These are phyloP conservation scores for Drosophila paulistorum DNA, from an alignment of 1,140 invertebrate species.

Conservation along the genomic window DNA sequence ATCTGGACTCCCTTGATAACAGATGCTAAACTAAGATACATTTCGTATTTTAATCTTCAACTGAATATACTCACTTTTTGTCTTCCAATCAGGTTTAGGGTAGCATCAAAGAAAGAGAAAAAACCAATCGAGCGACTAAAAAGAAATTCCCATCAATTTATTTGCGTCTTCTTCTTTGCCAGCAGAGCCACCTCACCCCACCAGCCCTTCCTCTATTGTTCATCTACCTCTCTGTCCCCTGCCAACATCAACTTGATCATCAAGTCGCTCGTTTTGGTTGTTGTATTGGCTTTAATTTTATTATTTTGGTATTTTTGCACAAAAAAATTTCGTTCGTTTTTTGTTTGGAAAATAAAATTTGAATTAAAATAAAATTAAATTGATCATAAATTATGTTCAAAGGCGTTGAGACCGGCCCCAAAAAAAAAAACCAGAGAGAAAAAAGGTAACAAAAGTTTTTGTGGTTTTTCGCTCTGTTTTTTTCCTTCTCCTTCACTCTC, in stretches of 20 bases:
- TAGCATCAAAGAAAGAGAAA: slow-evolving; percentile 12
- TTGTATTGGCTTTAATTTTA: neutral
- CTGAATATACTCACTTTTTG: neutral
- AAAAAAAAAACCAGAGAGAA: slow-evolving; percentile 1
- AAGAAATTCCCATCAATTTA: slow-evolving; percentile 80
- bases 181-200: neutral
- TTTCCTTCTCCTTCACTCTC: neutral
- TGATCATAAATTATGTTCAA: slow-evolving; percentile 78
- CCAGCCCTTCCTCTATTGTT: slow-evolving; percentile 19
- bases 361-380: slow-evolving; percentile 78
- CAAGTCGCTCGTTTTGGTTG: slow-evolving; percentile 6
- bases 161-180: slow-evolving; percentile 41
- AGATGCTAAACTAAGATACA: too few species aligned
- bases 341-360: slow-evolving; percentile 72
- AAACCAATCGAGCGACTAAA: slow-evolving; percentile 38
- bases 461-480: neutral
- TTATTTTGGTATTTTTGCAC: slow-evolving; percentile 15
- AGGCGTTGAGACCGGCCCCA: slow-evolving; percentile 51
- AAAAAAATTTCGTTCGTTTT: slow-evolving; percentile 52
- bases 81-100: neutral
- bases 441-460: neutral
- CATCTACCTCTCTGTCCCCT: slow-evolving; percentile 20
- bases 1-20: too few species aligned
- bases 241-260: slow-evolving; percentile 1
- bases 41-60: too few species aligned